Conservation (phyloP, 2,113 vertebrate species). For the Pluvialis apricaria region DNA sequence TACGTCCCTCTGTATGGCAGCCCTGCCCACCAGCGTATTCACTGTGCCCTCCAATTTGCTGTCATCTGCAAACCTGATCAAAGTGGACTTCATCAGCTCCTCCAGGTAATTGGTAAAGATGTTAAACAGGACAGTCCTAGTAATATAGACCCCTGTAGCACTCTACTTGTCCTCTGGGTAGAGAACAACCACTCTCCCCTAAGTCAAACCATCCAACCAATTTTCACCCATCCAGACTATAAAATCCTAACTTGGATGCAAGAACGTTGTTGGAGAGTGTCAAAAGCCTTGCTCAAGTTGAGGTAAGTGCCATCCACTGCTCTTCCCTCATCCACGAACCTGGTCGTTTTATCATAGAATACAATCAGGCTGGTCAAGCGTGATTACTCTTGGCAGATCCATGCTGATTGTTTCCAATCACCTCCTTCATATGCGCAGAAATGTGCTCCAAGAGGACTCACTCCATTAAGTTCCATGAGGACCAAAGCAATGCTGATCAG, state of each 20-base stretch:
- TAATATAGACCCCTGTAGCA: neutral
- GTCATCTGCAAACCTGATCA: neutral
- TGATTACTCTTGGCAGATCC: neutral
- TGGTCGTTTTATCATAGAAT: neutral
- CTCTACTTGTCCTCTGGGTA: neutral
- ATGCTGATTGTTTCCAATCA: neutral
- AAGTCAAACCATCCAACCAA: neutral
- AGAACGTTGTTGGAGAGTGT: neutral
- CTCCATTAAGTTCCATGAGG: neutral
- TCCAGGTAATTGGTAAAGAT: neutral
- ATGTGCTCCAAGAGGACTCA: neutral
- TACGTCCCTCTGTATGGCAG: neutral
- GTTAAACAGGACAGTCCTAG: neutral
- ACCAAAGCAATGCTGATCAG: neutral
- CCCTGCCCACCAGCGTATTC: neutral
- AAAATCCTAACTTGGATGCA: neutral
- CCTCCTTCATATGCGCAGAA: neutral
- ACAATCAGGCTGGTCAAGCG: neutral
- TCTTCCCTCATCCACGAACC: neutral
- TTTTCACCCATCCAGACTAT: neutral
- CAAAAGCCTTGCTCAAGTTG: neutral
- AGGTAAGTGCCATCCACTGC: neutral
- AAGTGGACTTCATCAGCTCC: neutral
- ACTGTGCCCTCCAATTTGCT: neutral
- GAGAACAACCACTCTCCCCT: neutral